Conservation (phyloP, 2,888 invertebrate genomes). For the Drosophila prolongata region DNA sequence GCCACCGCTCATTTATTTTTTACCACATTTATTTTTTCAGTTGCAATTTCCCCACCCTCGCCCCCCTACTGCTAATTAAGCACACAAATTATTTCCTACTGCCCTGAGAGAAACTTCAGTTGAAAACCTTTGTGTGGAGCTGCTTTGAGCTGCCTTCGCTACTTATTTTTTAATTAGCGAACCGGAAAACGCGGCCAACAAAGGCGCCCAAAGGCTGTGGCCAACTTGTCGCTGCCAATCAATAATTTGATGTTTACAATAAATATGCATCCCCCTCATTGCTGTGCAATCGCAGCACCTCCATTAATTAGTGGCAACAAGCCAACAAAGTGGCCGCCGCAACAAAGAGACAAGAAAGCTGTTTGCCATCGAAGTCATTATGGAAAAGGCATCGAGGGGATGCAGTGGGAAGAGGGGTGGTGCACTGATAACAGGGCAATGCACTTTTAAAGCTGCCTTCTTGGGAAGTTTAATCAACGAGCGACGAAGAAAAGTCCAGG, state of each 20-base stretch:
- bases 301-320: conserved; percentile 67
- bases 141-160: conserved; percentile 20
- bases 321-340: conserved; percentile 31
- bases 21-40: not conserved
- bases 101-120: conserved; percentile 26
- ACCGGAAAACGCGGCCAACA: conserved; percentile 25
- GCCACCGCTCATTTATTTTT: not conserved
- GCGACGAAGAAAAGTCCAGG: conserved; percentile 19
- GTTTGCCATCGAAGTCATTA: conserved; percentile 56
- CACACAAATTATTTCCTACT: conserved; percentile 52
- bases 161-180: conserved; percentile 61
- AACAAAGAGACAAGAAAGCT: conserved; percentile 50
- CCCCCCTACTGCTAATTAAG: conserved; percentile 54
- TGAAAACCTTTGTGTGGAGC: conserved; percentile 32
- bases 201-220: conserved; percentile 28
- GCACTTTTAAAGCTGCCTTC: conserved; percentile 48
- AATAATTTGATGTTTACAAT: conserved; percentile 75
- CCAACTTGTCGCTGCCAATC: conserved; percentile 51
- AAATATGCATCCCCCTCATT: conserved; percentile 40
- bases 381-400: conserved; percentile 8
- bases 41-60: conserved; percentile 1
- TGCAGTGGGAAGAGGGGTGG: not conserved
- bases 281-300: conserved; percentile 12
- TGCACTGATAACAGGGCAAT: conserved; percentile 59
- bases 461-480: conserved; percentile 56